Conservation (phyloP, 2,797 vertebrate genomes). For the Nyctalus aviator region DNA sequence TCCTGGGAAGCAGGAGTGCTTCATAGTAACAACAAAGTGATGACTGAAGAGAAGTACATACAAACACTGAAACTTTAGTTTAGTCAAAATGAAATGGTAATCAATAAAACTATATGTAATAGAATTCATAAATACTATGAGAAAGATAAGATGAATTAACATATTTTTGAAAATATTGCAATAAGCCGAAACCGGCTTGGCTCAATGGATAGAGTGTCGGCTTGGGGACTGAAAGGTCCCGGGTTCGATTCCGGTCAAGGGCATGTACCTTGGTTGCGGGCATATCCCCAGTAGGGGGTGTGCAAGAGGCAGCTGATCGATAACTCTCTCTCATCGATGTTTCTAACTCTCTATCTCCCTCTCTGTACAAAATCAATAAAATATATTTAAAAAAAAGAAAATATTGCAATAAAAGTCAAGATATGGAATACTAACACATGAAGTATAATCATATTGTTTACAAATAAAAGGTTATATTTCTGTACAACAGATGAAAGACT, state of each 20-base stretch:
- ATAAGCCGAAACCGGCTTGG: no score
- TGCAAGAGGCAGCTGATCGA: no score
- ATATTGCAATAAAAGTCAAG: background rate
- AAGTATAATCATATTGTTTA: background rate
- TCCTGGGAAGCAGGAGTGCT: background rate
- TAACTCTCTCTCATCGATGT: no score
- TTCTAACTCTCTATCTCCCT: no score
- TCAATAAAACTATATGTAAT: background rate
- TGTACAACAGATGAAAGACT: background rate
- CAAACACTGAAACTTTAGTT: background rate
- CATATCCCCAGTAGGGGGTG: no score
- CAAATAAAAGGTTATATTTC: background rate
- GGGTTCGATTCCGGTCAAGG: no score
- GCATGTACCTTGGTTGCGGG: no score
- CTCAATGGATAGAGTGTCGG: no score
- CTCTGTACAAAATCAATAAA: no score
- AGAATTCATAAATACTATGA: slow-evolving; percentile 26
- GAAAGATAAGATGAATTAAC: background rate
- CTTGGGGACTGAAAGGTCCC: no score
- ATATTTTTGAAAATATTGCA: background rate
- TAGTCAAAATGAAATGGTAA: background rate
- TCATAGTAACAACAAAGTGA: background rate
- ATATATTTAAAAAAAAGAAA: no score
- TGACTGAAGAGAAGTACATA: background rate
- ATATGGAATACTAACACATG: background rate